Evolutionary conservation across 2,888 invertebrate species (phyloP).

Genomic region (Polietes domitor): DNA sequence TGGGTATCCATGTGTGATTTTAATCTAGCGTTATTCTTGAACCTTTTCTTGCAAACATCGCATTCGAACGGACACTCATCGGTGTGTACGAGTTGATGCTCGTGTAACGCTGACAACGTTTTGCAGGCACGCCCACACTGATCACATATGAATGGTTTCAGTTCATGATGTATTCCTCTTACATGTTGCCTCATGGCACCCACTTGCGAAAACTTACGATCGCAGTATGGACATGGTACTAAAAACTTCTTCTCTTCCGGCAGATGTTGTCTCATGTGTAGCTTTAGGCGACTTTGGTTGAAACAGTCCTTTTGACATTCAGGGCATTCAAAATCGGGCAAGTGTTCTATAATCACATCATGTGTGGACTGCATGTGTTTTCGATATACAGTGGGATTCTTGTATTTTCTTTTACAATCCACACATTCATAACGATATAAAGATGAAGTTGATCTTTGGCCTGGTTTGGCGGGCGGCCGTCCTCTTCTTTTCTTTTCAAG

Average conservation of each 20-base stretch:
- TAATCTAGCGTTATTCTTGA: slow-evolving; percentile 78
- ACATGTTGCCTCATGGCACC: slow-evolving; percentile 74
- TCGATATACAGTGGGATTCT: slow-evolving; percentile 68
- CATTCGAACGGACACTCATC: slow-evolving; percentile 81
- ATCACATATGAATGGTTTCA: slow-evolving; percentile 81
- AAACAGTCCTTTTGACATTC: slow-evolving; percentile 68
- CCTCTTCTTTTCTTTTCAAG: slow-evolving; percentile 49
- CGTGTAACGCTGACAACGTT: slow-evolving; percentile 81
- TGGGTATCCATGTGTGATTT: slow-evolving; percentile 81
- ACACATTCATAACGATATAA: slow-evolving; percentile 55
- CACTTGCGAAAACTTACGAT: slow-evolving; percentile 71
- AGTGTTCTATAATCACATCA: slow-evolving; percentile 54
- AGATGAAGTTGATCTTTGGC: not conserved
- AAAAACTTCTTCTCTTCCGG: slow-evolving; percentile 70
- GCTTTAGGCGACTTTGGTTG: slow-evolving; percentile 65
- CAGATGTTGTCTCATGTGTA: slow-evolving; percentile 70
- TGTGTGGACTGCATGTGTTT: slow-evolving; percentile 69
- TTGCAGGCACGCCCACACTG: slow-evolving; percentile 81
- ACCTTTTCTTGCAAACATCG: slow-evolving; percentile 77
- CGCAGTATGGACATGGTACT: slow-evolving; percentile 71
- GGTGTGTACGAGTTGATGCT: slow-evolving; percentile 81
- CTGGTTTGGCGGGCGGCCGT: slow-evolving; percentile 39
- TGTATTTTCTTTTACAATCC: slow-evolving; percentile 66
- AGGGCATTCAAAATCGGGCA: slow-evolving; percentile 66
- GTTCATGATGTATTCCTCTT: slow-evolving; percentile 76